Evolutionary conservation across 92 coral and sea anemone genomes (phyloP), one percentile per base, ranked within the genome.

Genomic region (Epizoanthus illoricatus): DNA sequence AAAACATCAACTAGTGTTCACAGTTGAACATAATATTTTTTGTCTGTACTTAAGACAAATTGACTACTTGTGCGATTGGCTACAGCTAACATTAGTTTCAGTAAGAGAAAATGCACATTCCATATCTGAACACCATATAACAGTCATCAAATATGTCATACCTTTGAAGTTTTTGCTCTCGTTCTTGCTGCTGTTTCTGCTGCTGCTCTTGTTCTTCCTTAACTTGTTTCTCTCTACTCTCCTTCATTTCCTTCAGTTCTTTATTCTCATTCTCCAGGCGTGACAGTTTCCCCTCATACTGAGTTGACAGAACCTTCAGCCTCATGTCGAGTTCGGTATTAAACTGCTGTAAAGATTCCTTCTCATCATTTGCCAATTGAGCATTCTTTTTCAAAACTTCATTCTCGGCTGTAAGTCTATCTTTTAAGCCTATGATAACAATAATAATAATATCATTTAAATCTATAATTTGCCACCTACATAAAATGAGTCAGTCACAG

Each of bases 231-330:
- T 87, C 92, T 21, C 66, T 54, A 36, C 49, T 64, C 2, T 83
- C 92, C 73, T 84, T 89, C 10, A 73, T 67, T 17, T 90, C 91
- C 43, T 90, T 89, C 18, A 84, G 65, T 9, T 91, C 98, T 43
- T 85, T 89, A n/a, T 91, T 47, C 47, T 95, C 98, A 85, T 95
- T 95, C 82, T 95, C 98, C 64, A 91, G 84, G 70, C 91, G 90
- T 24, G 92, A 73, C 58, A 91, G 80, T 64, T 89, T 91, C 16
- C 94, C 92, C 65, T 95, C 98, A 79, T 78, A 93, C 82, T 93
- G 97, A 5, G 98, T 93, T 39, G 86, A 85, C 85, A 95, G 84
- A 0, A 94, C 92, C 39, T 80, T 85, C 42, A 93, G 75, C 80
- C 98, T 89, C 91, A 93, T 94, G 65, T 91, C 96, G 2, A 86